Conservation (phyloP, 64 coral and sea anemone species). For the Trachythela sp. region DNA sequence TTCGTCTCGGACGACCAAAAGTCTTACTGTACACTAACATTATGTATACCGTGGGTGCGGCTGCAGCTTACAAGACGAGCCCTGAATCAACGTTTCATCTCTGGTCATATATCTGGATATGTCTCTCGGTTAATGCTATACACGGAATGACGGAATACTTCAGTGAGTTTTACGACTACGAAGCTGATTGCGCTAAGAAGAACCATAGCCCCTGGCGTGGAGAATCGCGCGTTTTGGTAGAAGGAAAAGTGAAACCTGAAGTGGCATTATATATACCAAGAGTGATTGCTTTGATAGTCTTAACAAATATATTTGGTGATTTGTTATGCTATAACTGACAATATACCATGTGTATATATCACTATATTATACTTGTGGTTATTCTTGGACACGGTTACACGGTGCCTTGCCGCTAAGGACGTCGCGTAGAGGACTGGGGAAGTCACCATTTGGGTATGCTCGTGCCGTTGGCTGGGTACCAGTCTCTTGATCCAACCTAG, state of each 20-base stretch:
- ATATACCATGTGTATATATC: background rate
- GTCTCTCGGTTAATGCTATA: background rate
- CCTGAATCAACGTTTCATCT: background rate
- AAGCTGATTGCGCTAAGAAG: background rate
- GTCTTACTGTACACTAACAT: background rate
- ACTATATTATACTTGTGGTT: background rate
- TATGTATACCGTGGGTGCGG: background rate
- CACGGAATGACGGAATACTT: background rate
- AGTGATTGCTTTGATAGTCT: background rate
- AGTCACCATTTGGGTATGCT: background rate
- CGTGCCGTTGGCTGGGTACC: background rate
- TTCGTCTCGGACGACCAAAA: background rate
- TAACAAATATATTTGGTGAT: background rate
- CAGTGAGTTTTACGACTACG: conserved; percentile 2
- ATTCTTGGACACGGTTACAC: background rate
- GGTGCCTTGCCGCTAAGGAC: background rate
- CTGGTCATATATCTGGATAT: background rate
- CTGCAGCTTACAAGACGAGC: background rate
- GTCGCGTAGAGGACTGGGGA: background rate
- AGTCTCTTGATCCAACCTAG: background rate
- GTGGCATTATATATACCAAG: background rate
- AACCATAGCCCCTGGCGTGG: conserved; percentile 14
- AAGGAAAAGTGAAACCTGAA: background rate
- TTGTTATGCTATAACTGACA: background rate
- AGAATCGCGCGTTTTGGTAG: background rate